Base-by-base conservation (phyloP, 2,888 invertebrate genomes). In the Cryptocephalus primarius region DNA sequence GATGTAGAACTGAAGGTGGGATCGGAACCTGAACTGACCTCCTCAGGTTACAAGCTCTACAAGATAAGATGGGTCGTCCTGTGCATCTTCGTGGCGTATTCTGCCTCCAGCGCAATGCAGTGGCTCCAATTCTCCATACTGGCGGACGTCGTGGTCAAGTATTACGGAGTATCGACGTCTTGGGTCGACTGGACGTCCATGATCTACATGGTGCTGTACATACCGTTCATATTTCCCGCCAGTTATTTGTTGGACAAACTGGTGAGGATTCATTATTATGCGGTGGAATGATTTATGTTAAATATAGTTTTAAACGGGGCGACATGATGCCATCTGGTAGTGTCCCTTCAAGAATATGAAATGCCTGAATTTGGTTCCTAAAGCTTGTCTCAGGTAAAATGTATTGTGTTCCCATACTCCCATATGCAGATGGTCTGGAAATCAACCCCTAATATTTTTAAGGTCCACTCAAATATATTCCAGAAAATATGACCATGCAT, bases 71-170 rank as follows among this genome's bases (percentile, higher is more conserved):
- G 92, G 90, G 70, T 88, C 50, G 85, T 94, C 60, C 73, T 96
- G 58, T 74, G 77, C 47, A 79, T 96, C 56, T 97, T 96, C 72
- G 85, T 90, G 9, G 66, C 88, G 42, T 90, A 88, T 67, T 95
- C 95, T 8, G 85, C 90, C 45, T 85, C 88, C 46, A 96, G 94
- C 69, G 82, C 93, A 40, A 83, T 92, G 78, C 96, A 97, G 71
- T 97, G 96, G 96, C 88, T 95, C 60, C 90, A 96, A 73, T 91
- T 92, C 76, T 87, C 90, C 63, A 95, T 95, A 64, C 93, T 96
- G 54, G 82, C 85, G 56, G 86, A 92, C 65, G 80, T 90, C 45
- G 78, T 95, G 40, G 76, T 73, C 57, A 80, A 81, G 59, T 88
- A 88, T 71, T 90, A 90, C 66, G 76, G 75, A n/a, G 81, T 89